Percentiles rank a stretch among this genome's conserved stretches.
phyloP scores from a whole-genome alignment of 35 echinoderm and acorn worm species.

The Apostichopus californicus region DNA sequence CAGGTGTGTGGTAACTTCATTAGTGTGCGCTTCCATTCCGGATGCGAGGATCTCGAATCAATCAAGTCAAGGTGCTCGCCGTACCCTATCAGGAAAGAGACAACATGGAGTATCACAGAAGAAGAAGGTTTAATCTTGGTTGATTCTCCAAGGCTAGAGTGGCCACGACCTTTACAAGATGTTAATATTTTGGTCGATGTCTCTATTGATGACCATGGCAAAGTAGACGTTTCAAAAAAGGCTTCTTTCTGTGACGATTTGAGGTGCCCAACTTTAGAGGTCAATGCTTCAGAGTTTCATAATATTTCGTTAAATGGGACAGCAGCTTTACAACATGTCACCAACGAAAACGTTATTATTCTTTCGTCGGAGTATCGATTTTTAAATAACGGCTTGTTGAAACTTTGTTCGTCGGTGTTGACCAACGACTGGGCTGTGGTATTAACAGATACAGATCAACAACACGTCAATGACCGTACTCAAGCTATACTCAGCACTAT shows the following conservation, averaged over 20 bases:
- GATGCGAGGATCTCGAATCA: neutral
- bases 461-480: too few relatives aligned
- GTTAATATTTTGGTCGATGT: neutral
- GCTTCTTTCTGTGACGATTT: neutral
- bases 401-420: constrained; percentile 1
- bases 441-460: neutral
- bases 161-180: neutral
- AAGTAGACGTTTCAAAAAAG: neutral
- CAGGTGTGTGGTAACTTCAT: neutral
- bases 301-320: neutral
- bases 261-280: neutral
- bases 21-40: neutral
- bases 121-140: neutral
- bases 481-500: neutral
- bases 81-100: neutral
- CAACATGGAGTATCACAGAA: neutral
- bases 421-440: neutral
- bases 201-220: neutral
- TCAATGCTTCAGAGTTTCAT: neutral
- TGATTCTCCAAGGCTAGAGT: neutral
- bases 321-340: neutral
- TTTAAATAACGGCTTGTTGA: neutral
- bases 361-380: neutral
- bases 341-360: neutral
- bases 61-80: neutral